Evolutionary conservation across 1,140 invertebrate genomes (phyloP), one percentile per base, ranked within the genome.

Genomic region (Caerostris darwini): DNA sequence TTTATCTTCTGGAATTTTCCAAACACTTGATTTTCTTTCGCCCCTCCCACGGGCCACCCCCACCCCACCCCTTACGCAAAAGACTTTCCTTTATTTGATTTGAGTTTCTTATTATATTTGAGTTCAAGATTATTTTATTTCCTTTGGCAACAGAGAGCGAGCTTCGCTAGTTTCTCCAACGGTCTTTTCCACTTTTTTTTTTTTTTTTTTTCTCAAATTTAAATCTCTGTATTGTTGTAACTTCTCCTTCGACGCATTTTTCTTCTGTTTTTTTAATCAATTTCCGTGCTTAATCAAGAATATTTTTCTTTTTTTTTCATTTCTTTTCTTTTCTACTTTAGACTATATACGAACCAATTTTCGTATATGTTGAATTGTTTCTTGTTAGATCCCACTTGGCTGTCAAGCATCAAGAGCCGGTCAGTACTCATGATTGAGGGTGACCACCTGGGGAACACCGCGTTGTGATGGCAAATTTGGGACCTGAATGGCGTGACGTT

Each of bases 111-210:
- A 88, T 88, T 88, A 88, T 88, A 67, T 88, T 88, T 88, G 86
- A 88, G 86, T 88, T 88, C 86, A 17, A 88, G 86, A 88, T 88
- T 88, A 88, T 88, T 88, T 88, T 88, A 88, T 67, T 88, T 88
- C 86, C 86, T 67, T 61, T 67, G 86, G 86, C 86, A 88, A 88
- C 64, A 61, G 50, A 14, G 34, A 50, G 58, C 12, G 86, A 88
- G 34, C 34, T 61, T 14, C 34, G 34, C 12, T 57, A 88, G 86
- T 88, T 88, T 83, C 64, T 59, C 14, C 58, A 54, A 53, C 57
- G 50, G 34, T 50, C 34, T 64, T 88, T 88, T 67, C 58, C 8
- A 17, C 86, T 87, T 53, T n/a, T 88, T 50, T 19, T 53, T 86
- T 19, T 34, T 86, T 58, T 59, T 86, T 59, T n/a, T 5, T 56